Conservation (phyloP, 2,888 invertebrate genomes). For the Cataglyphis livida region DNA sequence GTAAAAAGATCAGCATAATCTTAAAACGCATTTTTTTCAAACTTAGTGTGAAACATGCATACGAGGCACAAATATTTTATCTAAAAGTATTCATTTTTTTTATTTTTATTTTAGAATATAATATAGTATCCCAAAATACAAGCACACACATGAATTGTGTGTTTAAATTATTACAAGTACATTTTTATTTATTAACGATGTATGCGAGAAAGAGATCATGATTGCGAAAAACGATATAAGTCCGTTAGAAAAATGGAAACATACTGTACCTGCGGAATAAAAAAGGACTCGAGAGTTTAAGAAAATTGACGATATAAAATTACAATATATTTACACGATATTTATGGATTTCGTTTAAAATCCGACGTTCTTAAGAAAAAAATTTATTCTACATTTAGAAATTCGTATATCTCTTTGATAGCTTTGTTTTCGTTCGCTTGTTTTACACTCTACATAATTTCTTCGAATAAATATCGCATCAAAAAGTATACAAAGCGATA, state of each 20-base stretch:
- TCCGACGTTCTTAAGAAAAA: constrained; percentile 15
- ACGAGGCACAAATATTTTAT: constrained; percentile 30
- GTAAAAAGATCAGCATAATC: background rate
- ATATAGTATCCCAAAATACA: constrained; percentile 4
- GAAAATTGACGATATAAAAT: constrained; percentile 7
- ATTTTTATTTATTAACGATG: constrained; percentile 60
- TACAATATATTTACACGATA: constrained; percentile 26
- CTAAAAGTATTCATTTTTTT: constrained; percentile 46
- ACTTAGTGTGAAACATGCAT: background rate
- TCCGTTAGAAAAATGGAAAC: constrained; percentile 59
- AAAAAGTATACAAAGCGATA: constrained; percentile 25
- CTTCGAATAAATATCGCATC: constrained; percentile 29
- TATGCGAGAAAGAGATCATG: constrained; percentile 56
- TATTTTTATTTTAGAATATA: constrained; percentile 61
- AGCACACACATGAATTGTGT: constrained; percentile 29
- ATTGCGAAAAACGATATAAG: constrained; percentile 55
- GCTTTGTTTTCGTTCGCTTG: background rate
- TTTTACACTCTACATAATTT: constrained; percentile 14
- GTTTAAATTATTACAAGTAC: constrained; percentile 55
- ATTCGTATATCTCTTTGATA: constrained; percentile 32
- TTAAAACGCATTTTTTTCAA: constrained; percentile 16
- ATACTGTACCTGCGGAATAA: constrained; percentile 67
- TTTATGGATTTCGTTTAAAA: constrained; percentile 32
- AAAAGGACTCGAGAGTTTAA: constrained; percentile 16
- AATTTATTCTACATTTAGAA: constrained; percentile 16